Conservation (phyloP, 2,888 invertebrate species). For the Acrobeloides nanus region DNA sequence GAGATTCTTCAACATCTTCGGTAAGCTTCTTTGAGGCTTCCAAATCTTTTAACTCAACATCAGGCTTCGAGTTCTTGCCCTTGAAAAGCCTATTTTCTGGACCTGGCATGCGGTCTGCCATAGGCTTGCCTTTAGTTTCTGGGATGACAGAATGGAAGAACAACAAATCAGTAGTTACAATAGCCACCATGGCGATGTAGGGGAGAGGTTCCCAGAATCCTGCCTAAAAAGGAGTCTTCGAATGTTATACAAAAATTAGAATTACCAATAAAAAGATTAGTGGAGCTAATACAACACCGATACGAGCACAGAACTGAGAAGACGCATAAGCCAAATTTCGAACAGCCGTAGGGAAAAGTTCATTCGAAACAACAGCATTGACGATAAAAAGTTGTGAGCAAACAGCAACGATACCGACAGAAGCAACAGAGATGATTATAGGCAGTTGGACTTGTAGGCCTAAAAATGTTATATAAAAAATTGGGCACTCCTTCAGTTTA, state of each 20-base stretch:
- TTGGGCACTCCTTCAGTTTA: no score
- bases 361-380: constrained; percentile 19
- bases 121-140: constrained; percentile 38
- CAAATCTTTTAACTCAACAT: no score
- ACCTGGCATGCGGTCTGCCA: constrained; percentile 42
- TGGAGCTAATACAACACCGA: constrained; percentile 37
- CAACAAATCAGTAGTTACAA: constrained; percentile 27
- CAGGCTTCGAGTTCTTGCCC: no score
- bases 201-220: constrained; percentile 38
- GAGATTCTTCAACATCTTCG: no score
- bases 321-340: constrained; percentile 37
- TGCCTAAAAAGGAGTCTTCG: constrained; percentile 19
- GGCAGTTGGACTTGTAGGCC: no score
- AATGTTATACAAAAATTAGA: constrained; percentile 2
- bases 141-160: constrained; percentile 35
- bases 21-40: no score
- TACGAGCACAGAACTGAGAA: constrained; percentile 29
- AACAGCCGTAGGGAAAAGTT: constrained; percentile 38
- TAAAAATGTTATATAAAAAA: no score
- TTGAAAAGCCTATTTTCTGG: no score
- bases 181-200: constrained; percentile 33
- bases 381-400: constrained; percentile 26
- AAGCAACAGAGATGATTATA: constrained; percentile 18
- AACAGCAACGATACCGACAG: constrained; percentile 28
- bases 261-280: constrained; percentile 36